Percentiles rank a stretch among this genome's conserved stretches.
Conservation (phyloP, 1,140 invertebrate species). For the Melanaphis sacchari region DNA sequence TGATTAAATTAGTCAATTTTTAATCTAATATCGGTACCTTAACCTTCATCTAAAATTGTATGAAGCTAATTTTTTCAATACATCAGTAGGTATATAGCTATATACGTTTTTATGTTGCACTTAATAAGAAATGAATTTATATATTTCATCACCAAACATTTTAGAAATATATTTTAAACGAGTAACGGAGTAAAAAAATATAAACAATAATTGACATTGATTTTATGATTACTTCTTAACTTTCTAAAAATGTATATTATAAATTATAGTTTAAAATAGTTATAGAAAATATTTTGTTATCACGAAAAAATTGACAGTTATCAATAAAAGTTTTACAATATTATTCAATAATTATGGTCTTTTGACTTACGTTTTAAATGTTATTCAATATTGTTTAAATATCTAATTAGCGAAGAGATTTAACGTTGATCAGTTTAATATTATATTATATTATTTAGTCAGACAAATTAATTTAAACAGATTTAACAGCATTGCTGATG, state of each 20-base stretch:
- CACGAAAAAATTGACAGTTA: background rate
- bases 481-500: background rate
- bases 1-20: background rate
- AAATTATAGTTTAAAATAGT: background rate
- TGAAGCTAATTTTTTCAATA: background rate
- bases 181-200: background rate
- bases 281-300: background rate
- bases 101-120: background rate
- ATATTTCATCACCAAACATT: background rate
- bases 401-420: background rate
- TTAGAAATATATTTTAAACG: background rate
- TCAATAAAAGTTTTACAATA: background rate
- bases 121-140: background rate
- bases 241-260: background rate
- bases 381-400: background rate
- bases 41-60: conserved; percentile 11
- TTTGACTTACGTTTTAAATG: background rate
- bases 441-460: background rate
- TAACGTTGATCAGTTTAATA: background rate
- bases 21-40: background rate
- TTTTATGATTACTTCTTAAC: background rate
- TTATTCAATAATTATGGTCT: background rate
- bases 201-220: background rate
- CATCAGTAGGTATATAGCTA: background rate
- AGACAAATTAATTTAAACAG: background rate